Base-by-base conservation (phyloP, 1,140 invertebrate species). In the Drosophila dunni region DNA sequence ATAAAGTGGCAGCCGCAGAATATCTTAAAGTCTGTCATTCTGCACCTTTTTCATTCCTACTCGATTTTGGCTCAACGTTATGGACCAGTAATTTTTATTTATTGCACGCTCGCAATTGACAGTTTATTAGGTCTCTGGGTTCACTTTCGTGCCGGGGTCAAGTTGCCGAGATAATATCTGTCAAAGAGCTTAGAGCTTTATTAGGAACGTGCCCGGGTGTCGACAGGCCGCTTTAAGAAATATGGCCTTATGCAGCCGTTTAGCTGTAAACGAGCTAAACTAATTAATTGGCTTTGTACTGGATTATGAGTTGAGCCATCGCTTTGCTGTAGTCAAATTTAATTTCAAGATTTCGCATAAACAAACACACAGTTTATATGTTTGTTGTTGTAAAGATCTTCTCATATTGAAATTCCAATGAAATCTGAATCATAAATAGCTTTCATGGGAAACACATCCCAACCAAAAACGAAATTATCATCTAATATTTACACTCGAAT, bases 11-110 rank as follows among this genome's bases (percentile, higher is more conserved):
- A 29, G 24, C 24, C 24, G 13, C 15, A 62, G 48, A 10, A 29
- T 64, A 50, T 53, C 36, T 33, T 11, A 7, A 9, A 69, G 57
- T 36, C 54, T 13, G n/a, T 7, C 34, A 33, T 17, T 9, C 1
- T 15, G 7, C 34, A 11, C 6, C 51, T 13, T 2, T 3, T 33
- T 29, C 4, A 20, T 38, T 45, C 13, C 24, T 60, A 56, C 46
- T 66, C 62, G 44, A 29, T 13, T 46, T 72, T 54, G 67, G 61
- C 67, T 79, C 15, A 60, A 75, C 70, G 85, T 86, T 85, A 86
- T 85, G 82, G 82, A 77, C 70, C 79, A 79, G 83, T 77, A 88
- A 88, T 82, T 86, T 88, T 79, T 86, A 86, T 86, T 86, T 86
- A 86, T 86, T 81, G 79, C 82, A 63, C 70, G 53, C 75, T 76